Evolutionary conservation across 2,888 invertebrate species (phyloP), one percentile per base, ranked within the genome.

Genomic region (Eupithecia abbreviata): DNA sequence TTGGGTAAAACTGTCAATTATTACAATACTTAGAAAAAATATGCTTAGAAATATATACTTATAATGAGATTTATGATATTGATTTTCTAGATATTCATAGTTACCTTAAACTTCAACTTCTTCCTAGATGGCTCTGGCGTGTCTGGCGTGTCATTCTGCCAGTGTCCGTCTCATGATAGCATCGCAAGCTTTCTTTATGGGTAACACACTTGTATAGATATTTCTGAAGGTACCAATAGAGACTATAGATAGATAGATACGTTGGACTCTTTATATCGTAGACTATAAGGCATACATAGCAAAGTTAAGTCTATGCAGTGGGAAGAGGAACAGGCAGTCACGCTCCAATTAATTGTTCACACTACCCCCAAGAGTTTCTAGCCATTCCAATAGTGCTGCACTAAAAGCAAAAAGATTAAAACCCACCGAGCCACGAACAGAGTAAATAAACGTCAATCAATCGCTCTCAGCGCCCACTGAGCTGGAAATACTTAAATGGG

Each of bases 381-480:
- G 62, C 30, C 12, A 62, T 62, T 62, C n/a, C 62, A 10, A 62
- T 30, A 62, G 62, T 30, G 30, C 62, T 62, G 45, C 42, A 68
- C 42, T 68, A 45, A 45, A 73, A 55, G 73, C 55, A 55, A 70
- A 74, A 70, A 71, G 41, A 65, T 71, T 73, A 71, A 73, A 75
- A 69, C 47, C 72, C 81, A 77, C 76, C 74, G 70, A 81, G 76
- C 74, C 67, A 78, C 79, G 62, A 62, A 62, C 42, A 79, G 80
- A 81, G 82, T 83, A 85, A 84, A 85, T 84, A 84, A 74, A 80
- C 81, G 83, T 84, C 84, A 81, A 83, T 85, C 85, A 85, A 78
- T 82, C 82, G 73, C 73, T 66, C 76, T 78, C 65, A 65, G 67
- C 68, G 75, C 75, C 75, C 75, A 75, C 12, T 76, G 76, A 76